Evolutionary conservation across 2,113 vertebrate species (phyloP).

Genomic region (Alethe diademata): DNA sequence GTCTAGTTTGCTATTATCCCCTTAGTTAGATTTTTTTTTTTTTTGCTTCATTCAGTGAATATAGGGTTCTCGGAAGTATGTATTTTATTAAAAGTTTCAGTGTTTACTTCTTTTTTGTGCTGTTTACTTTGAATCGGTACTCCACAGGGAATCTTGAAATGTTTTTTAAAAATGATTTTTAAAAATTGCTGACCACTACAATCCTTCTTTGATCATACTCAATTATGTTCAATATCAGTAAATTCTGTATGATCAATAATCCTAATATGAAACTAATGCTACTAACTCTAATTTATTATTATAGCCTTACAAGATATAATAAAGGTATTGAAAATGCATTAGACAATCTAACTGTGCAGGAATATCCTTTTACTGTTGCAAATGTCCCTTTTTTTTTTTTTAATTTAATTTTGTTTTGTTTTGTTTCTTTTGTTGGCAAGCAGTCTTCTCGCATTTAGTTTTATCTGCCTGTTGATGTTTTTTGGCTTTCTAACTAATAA

Average conservation of each 20-base stretch:
- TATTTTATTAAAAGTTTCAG: neutral
- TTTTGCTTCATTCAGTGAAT: neutral
- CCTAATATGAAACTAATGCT: neutral
- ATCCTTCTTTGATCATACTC: neutral
- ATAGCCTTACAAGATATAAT: neutral
- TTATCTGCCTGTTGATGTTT: neutral
- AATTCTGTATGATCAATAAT: neutral
- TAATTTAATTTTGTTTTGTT: fast-evolving
- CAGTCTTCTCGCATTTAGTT: neutral
- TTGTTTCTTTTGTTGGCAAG: neutral
- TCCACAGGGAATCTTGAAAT: neutral
- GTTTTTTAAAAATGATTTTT: neutral
- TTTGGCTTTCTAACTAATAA: neutral
- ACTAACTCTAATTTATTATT: neutral
- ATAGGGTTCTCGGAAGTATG: neutral
- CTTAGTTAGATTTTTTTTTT: neutral
- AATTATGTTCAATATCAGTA: neutral
- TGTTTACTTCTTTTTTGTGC: neutral
- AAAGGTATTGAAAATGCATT: neutral
- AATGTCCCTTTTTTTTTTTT: neutral
- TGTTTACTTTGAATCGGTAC: neutral
- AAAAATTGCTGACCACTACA: fast-evolving
- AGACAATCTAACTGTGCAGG: neutral
- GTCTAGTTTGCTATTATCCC: neutral
- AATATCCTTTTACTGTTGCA: neutral